Evolutionary conservation across 2,888 invertebrate species (phyloP), one percentile per base, ranked within the genome.

Genomic region (Cremastinae sp.): DNA sequence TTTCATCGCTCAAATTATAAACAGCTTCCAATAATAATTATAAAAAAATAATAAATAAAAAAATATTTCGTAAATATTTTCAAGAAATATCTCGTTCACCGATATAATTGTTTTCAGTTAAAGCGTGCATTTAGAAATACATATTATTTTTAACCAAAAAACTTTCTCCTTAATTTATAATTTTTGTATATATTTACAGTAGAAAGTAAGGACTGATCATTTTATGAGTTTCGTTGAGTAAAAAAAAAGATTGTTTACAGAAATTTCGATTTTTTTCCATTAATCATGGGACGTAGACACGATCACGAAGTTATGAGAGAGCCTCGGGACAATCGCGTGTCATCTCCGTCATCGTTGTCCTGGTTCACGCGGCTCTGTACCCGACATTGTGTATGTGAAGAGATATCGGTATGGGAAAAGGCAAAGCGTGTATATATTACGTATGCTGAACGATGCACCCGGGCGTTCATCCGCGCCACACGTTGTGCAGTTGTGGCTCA

Each of bases 301-400:
- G 61, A 54, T 65, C 75, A 75, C 65, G 65, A 71, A 65, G 75
- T 66, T 65, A 65, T 70, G 53, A 18, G 53, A 75, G 54, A 59
- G 71, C 75, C 75, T 54, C 61, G 59, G 76, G 78, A 79, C 77
- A 79, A 79, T 75, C 69, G 77, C 75, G 69, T 69, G 73, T 79
- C 75, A 78, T 79, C 79, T 78, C 75, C 74, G 74, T 74, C 79
- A 76, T 74, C 71, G 66, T 49, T 54, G 75, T 75, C 71, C 75
- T 51, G 59, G 71, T 75, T 71, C 75, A 56, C 75, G 71, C 66
- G 61, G 51, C 20, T 56, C 38, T 65, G 22, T 34, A 41, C 62
- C 5, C 49, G 45, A 53, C 34, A 10, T 36, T 59, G 45, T 54
- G 62, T 49, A 56, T 36, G 16, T 22, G 14, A 12, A 28, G 69